Conservation (phyloP, 2,113 vertebrate species). For the Pteropus alecto region DNA sequence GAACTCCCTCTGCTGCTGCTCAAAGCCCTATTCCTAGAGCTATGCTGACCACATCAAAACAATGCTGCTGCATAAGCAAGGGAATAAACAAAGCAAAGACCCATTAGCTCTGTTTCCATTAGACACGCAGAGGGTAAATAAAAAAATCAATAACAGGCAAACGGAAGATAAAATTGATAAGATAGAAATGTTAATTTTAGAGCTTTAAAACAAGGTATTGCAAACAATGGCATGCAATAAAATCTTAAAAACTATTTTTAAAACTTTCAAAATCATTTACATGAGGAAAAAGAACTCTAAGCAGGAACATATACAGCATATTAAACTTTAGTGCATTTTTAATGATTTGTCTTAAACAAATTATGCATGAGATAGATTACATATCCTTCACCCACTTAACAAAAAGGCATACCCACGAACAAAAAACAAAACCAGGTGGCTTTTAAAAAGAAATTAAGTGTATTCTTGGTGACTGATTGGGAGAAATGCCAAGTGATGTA, state of each 20-base stretch:
- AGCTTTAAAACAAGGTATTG: conserved; percentile 38
- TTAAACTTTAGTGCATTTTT: conserved; percentile 77
- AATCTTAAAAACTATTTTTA: conserved; percentile 63
- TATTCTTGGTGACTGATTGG: conserved; percentile 73
- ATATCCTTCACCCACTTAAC: conserved; percentile 78
- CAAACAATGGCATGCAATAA: conserved; percentile 65
- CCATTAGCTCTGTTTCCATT: conserved; percentile 76
- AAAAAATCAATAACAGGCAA: conserved; percentile 77
- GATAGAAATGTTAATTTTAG: conserved; percentile 76
- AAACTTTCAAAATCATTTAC: conserved; percentile 67
- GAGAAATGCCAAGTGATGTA: conserved; percentile 64
- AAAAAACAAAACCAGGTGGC: conserved; percentile 78
- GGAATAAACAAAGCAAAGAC: conserved; percentile 73
- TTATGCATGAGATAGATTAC: conserved; percentile 75
- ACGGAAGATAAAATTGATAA: conserved; percentile 75
- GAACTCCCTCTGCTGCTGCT: neutral
- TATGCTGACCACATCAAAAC: conserved; percentile 74
- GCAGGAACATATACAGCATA: conserved; percentile 57
- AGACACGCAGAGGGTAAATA: conserved; percentile 67
- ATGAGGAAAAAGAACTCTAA: conserved; percentile 33
- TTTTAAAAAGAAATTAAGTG: conserved; percentile 80
- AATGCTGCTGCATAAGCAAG: conserved; percentile 71
- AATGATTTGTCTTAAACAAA: conserved; percentile 71
- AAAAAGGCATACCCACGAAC: conserved; percentile 73
- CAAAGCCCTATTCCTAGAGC: conserved; percentile 36